Percentiles rank a stretch among this genome's conserved stretches.
phyloP scores from a whole-genome alignment of 2,888 invertebrate genomes.

The Deilephila porcellus region DNA sequence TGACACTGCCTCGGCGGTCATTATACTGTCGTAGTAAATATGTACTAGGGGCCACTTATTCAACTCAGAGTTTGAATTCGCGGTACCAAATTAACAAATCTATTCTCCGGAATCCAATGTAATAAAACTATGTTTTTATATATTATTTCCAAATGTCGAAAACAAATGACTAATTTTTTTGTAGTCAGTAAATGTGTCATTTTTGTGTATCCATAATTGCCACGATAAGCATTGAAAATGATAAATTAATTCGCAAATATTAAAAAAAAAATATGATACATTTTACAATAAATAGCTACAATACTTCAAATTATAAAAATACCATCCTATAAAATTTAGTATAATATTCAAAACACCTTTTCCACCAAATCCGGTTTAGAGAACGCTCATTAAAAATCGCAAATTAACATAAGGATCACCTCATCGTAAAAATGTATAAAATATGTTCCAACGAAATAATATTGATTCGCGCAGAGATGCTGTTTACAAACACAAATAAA shows the following conservation, averaged over 20 bases:
- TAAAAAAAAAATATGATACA: no score
- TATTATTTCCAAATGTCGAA: neutral
- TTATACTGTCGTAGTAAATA: neutral
- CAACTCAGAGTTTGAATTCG: neutral
- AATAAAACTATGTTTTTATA: neutral
- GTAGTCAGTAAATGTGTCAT: no score
- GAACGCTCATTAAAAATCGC: slow-evolving; percentile 11
- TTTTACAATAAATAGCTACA: no score
- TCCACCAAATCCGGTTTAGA: neutral
- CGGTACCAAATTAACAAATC: neutral
- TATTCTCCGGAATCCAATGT: neutral
- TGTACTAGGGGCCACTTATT: neutral
- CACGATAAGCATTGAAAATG: no score
- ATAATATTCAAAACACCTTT: neutral
- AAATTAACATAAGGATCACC: neutral
- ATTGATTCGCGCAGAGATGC: neutral
- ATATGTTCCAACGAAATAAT: neutral
- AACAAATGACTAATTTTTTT: neutral
- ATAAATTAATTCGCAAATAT: no score
- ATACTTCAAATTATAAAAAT: neutral
- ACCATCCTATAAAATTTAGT: neutral
- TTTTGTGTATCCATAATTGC: no score
- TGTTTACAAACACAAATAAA: slow-evolving; percentile 28
- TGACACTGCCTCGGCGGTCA: neutral
- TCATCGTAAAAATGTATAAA: neutral